Conservation (phyloP, 1,140 invertebrate genomes). For the Dendroctonus ponderosae region DNA sequence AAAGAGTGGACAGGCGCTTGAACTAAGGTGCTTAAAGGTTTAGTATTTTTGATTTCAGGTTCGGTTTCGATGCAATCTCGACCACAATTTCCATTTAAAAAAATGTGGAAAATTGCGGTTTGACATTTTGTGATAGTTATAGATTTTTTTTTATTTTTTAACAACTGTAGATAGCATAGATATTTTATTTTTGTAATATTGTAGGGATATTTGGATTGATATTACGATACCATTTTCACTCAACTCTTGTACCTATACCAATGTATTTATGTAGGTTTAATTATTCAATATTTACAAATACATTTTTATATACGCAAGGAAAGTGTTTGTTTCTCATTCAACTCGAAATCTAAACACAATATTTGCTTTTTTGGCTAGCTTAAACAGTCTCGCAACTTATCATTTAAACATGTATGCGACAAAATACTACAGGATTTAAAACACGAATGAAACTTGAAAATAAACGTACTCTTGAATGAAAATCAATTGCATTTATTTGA, state of each 20-base stretch:
- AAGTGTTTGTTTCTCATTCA: no score
- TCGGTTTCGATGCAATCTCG: not conserved
- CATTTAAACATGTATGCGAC: no score
- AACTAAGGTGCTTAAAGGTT: not conserved
- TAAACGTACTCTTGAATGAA: no score
- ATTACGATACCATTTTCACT: slow-evolving; percentile 18
- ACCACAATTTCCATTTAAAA: slow-evolving; percentile 2
- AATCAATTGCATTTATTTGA: no score
- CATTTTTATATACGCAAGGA: slow-evolving; percentile 24
- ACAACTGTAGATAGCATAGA: slow-evolving; percentile 7
- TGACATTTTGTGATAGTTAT: not conserved
- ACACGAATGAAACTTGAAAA: no score
- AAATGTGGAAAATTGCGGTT: not conserved
- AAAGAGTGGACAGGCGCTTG: not conserved
- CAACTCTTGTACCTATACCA: slow-evolving; percentile 14
- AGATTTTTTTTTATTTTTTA: not conserved
- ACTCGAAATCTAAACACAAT: no score
- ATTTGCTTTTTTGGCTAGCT: no score
- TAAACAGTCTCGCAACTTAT: no score
- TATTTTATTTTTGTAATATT: slow-evolving; percentile 11
- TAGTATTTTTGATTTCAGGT: not conserved
- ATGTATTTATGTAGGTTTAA: slow-evolving; percentile 18
- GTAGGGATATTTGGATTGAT: slow-evolving; percentile 5
- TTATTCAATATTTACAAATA: slow-evolving; percentile 26
- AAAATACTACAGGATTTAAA: no score